Evolutionary conservation across 2,113 vertebrate genomes (phyloP), one percentile per base, ranked within the genome.

Genomic region (Coregonus clupeaformis): DNA sequence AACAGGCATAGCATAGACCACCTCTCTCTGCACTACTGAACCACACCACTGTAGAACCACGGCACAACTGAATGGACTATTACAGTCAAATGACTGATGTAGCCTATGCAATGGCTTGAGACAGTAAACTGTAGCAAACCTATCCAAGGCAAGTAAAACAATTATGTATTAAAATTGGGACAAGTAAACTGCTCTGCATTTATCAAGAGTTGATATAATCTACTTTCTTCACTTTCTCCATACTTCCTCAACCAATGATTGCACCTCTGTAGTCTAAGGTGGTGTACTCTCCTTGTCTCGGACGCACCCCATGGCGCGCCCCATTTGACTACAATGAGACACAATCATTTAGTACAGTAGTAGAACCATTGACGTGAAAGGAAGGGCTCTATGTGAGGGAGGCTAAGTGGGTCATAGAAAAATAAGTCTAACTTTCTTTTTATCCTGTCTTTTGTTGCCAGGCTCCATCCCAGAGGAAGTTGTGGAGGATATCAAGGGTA

Each of bases 401-500:
- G 18, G 65, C 7, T 0, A 55, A 79, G 12, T 22, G 4, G 67
- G 45, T 3, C 4, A 6, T 47, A 80, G 22, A 20, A 74, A 74
- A 75, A 36, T 42, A 42, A 2, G 11, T 7, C 12, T 52, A 12
- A 59, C n/a, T 78, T 67, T 12, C 6, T 74, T 16, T 1, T 71
- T 22, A 57, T n/a, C 52, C 0, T 69, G 47, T 64, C 7, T 68
- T 13, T 71, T 76, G 70, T 78, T 13, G 73, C 36, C 83, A 98
- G 97, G 96, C 67, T 94, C 93, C 25, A 90, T 99, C 77, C 93
- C 95, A 81, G 97, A 99, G 89, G 94, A 97, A 22, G 87, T 96
- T n/a, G 93, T 99, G 76, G 98, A 99, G 78, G 98, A 99, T 75
- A 96, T 99, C 82, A 99, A 99, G 92, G 98, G 98, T 98, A 88